Conservation (phyloP, 1,140 invertebrate species). For the Macrostomum lignano region DNA sequence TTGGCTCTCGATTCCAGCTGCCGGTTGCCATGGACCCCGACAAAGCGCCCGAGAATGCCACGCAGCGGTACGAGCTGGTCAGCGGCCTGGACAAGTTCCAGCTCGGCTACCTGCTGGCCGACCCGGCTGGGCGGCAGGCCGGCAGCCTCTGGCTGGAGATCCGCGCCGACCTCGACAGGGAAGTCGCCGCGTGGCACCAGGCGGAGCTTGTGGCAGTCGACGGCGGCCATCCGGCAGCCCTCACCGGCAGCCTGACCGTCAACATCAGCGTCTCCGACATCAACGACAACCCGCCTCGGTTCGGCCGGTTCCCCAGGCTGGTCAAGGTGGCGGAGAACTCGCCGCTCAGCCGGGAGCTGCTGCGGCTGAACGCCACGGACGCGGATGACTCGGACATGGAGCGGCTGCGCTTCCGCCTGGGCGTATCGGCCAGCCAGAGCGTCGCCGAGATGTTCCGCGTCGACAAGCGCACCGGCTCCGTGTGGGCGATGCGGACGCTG, state of each 20-base stretch:
- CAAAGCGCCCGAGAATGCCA: background rate
- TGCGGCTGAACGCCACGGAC: background rate
- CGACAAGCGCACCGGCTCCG: background rate
- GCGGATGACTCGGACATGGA: constrained; percentile 1
- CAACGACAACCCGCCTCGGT: constrained; percentile 1
- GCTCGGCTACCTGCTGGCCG: too few relatives aligned
- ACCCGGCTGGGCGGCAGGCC: too few relatives aligned
- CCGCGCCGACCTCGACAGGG: background rate
- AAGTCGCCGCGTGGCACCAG: background rate
- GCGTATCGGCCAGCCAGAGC: background rate
- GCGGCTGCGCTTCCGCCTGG: background rate
- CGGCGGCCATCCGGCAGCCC: background rate
- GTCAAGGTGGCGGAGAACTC: background rate
- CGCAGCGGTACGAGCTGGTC: background rate
- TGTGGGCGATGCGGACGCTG: background rate
- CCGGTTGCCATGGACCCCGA: constrained; percentile 1
- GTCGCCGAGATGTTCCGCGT: background rate
- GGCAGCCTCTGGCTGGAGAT: background rate
- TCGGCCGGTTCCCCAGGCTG: background rate
- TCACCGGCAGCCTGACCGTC: background rate
- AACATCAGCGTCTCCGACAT: constrained; percentile 1
- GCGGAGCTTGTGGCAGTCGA: background rate
- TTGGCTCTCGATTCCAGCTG: background rate
- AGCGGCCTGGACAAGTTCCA: background rate
- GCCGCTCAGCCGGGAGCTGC: background rate